Percentiles rank a stretch among this genome's conserved stretches.
Evolutionary conservation across 2,113 vertebrate genomes (phyloP).

Genomic region (Miniopterus natalensis): DNA sequence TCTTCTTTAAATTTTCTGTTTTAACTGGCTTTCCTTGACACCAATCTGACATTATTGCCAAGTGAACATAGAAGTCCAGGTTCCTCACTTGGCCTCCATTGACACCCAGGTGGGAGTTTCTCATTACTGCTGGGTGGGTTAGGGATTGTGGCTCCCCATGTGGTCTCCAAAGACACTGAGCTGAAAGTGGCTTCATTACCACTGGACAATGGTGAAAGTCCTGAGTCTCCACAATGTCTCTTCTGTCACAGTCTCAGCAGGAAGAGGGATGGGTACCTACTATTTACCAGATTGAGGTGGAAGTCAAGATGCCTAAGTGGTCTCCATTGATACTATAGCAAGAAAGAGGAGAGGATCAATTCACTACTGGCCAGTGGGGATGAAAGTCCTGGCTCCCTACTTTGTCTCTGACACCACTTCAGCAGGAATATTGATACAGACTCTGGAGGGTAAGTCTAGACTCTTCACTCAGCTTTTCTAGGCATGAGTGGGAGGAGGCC

Average conservation of each 20-base stretch:
- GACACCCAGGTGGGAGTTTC: neutral
- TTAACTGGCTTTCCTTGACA: neutral
- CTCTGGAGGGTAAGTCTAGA: neutral
- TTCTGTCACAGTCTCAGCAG: neutral
- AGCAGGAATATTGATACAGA: neutral
- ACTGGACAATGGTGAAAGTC: neutral
- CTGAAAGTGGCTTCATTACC: neutral
- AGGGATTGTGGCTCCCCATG: neutral
- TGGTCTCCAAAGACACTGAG: neutral
- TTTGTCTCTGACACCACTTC: neutral
- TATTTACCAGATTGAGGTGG: neutral
- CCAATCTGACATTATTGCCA: neutral
- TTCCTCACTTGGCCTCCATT: neutral
- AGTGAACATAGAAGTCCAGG: neutral
- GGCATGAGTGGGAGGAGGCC: rapidly evolving
- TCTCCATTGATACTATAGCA: neutral
- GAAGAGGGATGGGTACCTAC: neutral
- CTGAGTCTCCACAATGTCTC: neutral
- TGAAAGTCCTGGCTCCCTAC: neutral
- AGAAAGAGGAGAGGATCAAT: neutral
- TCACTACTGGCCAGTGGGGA: neutral
- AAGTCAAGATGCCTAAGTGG: neutral
- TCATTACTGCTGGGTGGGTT: neutral
- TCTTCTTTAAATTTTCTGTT: neutral
- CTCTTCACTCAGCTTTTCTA: neutral